Percentiles rank a stretch among this genome's conserved stretches.
These are phyloP conservation scores for Toxostoma redivivum DNA, from an alignment of 2,113 vertebrate species.

Conservation along the genomic window DNA sequence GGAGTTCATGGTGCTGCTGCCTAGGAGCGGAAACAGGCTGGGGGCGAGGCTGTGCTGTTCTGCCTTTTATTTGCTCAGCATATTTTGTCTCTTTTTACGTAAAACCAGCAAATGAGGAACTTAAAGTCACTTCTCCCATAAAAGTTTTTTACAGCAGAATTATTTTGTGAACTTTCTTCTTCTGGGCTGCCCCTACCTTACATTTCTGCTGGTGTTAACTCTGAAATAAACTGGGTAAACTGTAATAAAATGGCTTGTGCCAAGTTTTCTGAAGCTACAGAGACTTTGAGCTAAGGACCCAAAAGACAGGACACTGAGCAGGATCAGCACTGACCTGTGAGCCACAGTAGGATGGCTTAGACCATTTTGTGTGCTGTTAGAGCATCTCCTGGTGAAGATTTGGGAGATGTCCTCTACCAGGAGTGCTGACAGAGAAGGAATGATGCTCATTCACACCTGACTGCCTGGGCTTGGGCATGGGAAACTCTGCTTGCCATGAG, in stretches of 20 bases:
- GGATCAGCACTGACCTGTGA: neutral
- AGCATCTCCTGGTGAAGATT: neutral
- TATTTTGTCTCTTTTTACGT: neutral
- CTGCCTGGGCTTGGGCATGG: neutral
- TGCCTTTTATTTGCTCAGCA: slow-evolving; percentile 44
- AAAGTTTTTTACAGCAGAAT: neutral
- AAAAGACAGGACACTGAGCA: neutral
- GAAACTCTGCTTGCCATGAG: neutral
- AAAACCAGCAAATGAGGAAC: slow-evolving; percentile 40
- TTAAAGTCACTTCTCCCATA: neutral
- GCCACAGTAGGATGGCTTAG: neutral
- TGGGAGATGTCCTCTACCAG: neutral
- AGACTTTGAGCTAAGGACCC: neutral
- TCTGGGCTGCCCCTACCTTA: neutral
- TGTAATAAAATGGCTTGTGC: neutral
- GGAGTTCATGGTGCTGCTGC: neutral
- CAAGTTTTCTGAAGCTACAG: neutral
- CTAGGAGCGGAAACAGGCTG: neutral
- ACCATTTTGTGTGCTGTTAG: neutral
- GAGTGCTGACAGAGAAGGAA: neutral
- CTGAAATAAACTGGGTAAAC: neutral
- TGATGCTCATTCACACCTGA: neutral
- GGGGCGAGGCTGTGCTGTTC: neutral
- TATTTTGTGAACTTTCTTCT: neutral
- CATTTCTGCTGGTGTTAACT: neutral